Evolutionary conservation across 2,888 invertebrate genomes (phyloP), one percentile per base, ranked within the genome.

Genomic region (Drosophila subsilvestris): DNA sequence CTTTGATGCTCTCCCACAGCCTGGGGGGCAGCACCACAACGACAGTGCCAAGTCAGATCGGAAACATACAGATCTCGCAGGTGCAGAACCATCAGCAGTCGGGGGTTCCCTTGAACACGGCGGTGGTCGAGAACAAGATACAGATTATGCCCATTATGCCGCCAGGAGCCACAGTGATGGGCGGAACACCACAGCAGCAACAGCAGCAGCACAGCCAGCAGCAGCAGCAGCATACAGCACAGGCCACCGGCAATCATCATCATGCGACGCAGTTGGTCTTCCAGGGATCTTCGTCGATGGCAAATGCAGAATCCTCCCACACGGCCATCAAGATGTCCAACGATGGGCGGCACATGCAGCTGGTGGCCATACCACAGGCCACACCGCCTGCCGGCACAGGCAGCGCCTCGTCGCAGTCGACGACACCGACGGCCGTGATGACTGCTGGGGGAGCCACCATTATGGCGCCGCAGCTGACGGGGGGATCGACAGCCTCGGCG

Each of bases 21-120:
- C 65, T 78, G 6, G 68, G 74, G 48, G 67, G 17, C 47, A 59
- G 77, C 6, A 87, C 88, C 5, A 70, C 89, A 0, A 80, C 91
- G 67, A 84, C 90, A 59, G 92, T 93, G 75, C 92, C 93, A 71
- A 92, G 92, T 74, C 93, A 92, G 79, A 92, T 92, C 70, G 92
- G 92, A 74, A 92, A 92, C 63, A 92, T 92, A 71, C 92, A 92
- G 80, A 93, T 92, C 73, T 92, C 92, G 20, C 92, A 92, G 84
- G 90, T 89, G 60, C 82, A 87, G 55, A 77, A 85, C 65, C 89
- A 90, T 66, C 86, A 89, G 44, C 78, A 68, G 29, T 50, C 89
- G 8, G 59, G 85, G 6, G 45, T 90, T 62, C 86, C 91, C 10
- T 78, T 89, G 66, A 90, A 86, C 75, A 91, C 89, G 51, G 69